A percentile compares a stretch with the other conserved stretches of the same genome.
phyloP scores from a whole-genome alignment of 2,797 vertebrate species.

The Triplophysa yarkandensis region DNA sequence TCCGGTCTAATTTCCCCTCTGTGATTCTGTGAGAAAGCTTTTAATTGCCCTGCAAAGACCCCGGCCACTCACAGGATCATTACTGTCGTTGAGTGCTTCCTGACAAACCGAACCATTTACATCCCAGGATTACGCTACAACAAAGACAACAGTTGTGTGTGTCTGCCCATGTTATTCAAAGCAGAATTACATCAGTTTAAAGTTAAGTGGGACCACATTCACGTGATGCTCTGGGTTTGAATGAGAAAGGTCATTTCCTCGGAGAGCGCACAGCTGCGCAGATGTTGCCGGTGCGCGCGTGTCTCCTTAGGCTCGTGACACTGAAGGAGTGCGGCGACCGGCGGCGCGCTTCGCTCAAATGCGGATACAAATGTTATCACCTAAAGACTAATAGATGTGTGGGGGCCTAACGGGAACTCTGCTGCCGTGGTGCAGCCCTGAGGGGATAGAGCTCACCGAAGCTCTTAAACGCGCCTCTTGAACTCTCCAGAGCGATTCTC shows the following conservation, averaged over 20 bases:
- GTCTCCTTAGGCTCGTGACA: slow-evolving; percentile 47
- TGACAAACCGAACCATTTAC: slow-evolving; percentile 70
- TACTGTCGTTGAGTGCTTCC: slow-evolving; percentile 83
- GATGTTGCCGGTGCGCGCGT: not conserved
- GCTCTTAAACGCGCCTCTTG: slow-evolving; percentile 72
- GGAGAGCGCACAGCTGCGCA: not conserved
- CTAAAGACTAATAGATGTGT: slow-evolving; percentile 73
- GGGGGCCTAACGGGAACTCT: slow-evolving; percentile 52
- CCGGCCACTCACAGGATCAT: slow-evolving; percentile 76
- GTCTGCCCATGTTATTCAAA: slow-evolving; percentile 35
- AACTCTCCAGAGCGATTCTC: slow-evolving; percentile 68
- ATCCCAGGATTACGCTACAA: slow-evolving; percentile 51
- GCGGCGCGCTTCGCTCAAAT: slow-evolving; percentile 48
- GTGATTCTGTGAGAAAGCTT: slow-evolving; percentile 66
- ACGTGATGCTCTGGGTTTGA: not conserved
- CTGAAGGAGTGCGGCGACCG: slow-evolving; percentile 57
- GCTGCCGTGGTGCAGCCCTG: slow-evolving; percentile 19
- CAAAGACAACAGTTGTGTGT: slow-evolving; percentile 38
- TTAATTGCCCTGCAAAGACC: slow-evolving; percentile 77
- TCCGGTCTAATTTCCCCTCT: slow-evolving; percentile 76
- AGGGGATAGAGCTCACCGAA: slow-evolving; percentile 63
- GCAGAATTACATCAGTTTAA: slow-evolving; percentile 31
- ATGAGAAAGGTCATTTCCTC: slow-evolving; percentile 3
- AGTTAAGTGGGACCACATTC: slow-evolving; percentile 10
- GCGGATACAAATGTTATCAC: slow-evolving; percentile 71